Base-by-base conservation (phyloP, 2,888 invertebrate genomes). In the Torymus auratus region DNA sequence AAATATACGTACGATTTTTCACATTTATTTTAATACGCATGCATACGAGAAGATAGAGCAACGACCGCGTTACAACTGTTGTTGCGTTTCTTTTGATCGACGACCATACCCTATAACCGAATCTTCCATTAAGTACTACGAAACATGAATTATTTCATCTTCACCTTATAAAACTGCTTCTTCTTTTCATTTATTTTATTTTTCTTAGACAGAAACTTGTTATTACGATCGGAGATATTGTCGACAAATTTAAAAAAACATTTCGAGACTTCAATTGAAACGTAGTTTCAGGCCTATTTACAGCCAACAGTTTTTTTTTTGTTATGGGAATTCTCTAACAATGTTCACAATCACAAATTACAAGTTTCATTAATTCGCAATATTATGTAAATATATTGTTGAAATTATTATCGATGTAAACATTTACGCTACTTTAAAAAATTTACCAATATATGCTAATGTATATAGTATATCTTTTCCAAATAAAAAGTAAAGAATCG, bases 391-490 rank as follows among this genome's bases (percentile, higher is more conserved):
- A 69, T 79, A 69, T 62, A 74, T 62, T 69, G 23, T 78, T 78
- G 23, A 72, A 80, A 75, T 78, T 62, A 80, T 23, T 70, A 80
- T 23, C 65, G 74, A 17, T 75, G 65, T 75, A 68, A 75, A 82
- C 72, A 76, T 79, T 82, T 82, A 79, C 50, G 15, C 74, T 82
- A 82, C 77, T 60, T 82, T 72, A 67, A 78, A 81, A 77, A 78
- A 75, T 81, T 75, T 69, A 69, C 52, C 69, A 78, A 69, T 78
- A 78, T 69, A 72, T 55, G 72, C 58, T 75, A 72, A 80, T 75
- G 64, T 65, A 56, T 17, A 75, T 68, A 72, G 60, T 76, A 77
- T 77, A 67, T 74, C 62, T 68, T 78, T 82, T 76, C 67, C 83
- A 83, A 58, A 80, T 80, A 68, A 80, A 41, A 76, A 78, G 55